Evolutionary conservation across 2,113 vertebrate genomes (phyloP).

Genomic region (Australoheros scitulus): DNA sequence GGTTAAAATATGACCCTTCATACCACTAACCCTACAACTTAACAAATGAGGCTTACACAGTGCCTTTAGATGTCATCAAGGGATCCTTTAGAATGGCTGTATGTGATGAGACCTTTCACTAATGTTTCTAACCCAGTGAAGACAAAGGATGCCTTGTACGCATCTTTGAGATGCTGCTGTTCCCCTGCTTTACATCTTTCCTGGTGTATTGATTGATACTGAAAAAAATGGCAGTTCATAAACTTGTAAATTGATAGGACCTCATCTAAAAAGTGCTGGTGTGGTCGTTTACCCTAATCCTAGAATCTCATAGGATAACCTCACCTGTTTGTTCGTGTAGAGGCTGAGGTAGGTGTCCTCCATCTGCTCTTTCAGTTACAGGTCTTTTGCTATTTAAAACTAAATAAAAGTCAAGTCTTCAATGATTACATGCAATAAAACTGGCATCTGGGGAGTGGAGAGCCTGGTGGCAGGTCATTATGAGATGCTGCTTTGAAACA

Average conservation of each 20-base stretch:
- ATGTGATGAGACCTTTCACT: too few species aligned
- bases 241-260: neutral
- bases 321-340: neutral
- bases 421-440: neutral
- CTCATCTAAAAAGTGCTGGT: neutral
- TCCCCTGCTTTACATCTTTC: neutral
- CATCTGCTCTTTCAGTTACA: neutral
- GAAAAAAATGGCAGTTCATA: neutral
- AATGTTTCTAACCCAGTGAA: too few species aligned
- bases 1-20: too few species aligned
- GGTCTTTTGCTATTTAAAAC: neutral
- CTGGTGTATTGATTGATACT: neutral
- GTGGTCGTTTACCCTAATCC: neutral
- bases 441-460: neutral
- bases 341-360: neutral
- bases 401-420: neutral
- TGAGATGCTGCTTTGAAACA: slow-evolving; percentile 9
- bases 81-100: too few species aligned
- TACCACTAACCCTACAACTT: too few species aligned
- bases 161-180: neutral
- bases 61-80: too few species aligned
- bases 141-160: neutral
- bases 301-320: neutral
- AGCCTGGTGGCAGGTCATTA: neutral
- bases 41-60: too few species aligned